Conservation (phyloP, 2,797 vertebrate species). For the Lacerta agilis region DNA sequence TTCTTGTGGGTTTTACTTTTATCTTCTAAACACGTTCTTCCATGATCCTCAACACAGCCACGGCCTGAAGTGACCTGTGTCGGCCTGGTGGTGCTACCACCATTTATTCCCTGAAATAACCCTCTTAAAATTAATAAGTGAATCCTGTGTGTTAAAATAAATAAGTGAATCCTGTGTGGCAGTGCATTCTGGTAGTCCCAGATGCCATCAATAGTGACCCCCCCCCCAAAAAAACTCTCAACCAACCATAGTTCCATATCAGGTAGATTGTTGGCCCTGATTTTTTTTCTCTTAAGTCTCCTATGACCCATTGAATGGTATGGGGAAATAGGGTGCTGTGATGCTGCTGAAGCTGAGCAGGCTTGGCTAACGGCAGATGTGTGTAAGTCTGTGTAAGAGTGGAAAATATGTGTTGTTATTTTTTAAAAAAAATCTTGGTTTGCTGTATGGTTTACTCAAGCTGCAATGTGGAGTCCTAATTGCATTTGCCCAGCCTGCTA, state of each 20-base stretch:
- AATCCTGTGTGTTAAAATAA: background rate
- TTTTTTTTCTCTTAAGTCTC: background rate
- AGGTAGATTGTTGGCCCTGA: background rate
- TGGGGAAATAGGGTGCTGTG: background rate
- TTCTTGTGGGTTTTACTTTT: background rate
- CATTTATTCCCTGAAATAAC: background rate
- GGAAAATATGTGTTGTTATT: background rate
- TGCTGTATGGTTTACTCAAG: background rate
- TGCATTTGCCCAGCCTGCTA: background rate
- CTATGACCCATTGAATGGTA: too few species aligned
- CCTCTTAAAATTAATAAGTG: too few species aligned
- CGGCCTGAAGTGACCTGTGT: background rate
- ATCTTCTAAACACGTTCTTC: background rate
- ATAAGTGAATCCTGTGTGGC: background rate
- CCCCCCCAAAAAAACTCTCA: background rate
- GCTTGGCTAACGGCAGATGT: background rate
- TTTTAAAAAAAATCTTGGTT: background rate
- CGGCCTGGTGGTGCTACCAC: background rate
- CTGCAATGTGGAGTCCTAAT: background rate
- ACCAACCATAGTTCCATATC: background rate
- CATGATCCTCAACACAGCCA: background rate
- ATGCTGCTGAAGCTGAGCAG: background rate
- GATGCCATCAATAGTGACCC: background rate
- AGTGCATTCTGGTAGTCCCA: background rate
- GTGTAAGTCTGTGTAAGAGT: background rate